phyloP scores from a whole-genome alignment of 2,113 vertebrate species.

The Crotalus viridis region DNA sequence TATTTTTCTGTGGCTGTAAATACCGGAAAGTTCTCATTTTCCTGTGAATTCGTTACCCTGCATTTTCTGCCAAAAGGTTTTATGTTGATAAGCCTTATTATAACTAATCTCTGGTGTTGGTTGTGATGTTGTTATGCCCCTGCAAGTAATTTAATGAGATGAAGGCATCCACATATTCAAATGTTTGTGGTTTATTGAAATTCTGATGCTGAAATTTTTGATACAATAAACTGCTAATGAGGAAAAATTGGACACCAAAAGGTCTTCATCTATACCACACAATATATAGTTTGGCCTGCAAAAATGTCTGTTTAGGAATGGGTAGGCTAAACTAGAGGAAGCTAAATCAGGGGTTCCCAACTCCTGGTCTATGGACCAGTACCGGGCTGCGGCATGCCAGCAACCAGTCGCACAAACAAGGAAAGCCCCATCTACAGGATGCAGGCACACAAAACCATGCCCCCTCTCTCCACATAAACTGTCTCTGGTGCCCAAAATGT shows the following conservation, averaged over 20 bases:
- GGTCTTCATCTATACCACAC: not conserved
- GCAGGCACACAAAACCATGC: too few relatives aligned
- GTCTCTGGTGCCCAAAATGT: too few relatives aligned
- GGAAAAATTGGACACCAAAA: not conserved
- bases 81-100: conserved; percentile 38
- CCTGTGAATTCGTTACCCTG: conserved; percentile 35
- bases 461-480: too few relatives aligned
- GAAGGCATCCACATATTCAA: conserved; percentile 27
- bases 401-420: too few relatives aligned
- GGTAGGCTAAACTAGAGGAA: not conserved
- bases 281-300: not conserved
- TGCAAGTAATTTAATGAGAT: conserved; percentile 47
- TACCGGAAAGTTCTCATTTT: conserved; percentile 33
- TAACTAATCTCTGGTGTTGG: conserved; percentile 49
- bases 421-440: too few relatives aligned
- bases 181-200: conserved; percentile 40
- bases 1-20: conserved; percentile 47
- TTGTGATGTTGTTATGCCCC: conserved; percentile 30
- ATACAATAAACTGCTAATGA: conserved; percentile 10
- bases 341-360: not conserved
- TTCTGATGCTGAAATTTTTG: conserved; percentile 28
- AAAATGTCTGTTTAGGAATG: not conserved
- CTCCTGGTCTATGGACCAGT: too few relatives aligned
- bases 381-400: too few relatives aligned
- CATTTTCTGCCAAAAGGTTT: conserved; percentile 47